phyloP scores from a whole-genome alignment of 2,113 vertebrate genomes.

The Pangasianodon gigas region DNA sequence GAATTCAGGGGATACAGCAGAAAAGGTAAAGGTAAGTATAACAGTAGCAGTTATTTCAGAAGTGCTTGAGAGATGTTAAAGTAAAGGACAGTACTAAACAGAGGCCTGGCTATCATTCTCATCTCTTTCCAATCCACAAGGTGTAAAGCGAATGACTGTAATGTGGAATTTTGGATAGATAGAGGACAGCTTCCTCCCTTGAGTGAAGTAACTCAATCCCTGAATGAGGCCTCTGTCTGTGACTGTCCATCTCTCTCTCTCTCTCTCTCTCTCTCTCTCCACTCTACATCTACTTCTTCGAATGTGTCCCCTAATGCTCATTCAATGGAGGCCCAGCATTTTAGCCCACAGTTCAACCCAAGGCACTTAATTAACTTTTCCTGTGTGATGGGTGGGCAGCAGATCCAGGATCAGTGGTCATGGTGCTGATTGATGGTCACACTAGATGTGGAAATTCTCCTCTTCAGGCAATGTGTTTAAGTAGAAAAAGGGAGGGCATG shows the following conservation, averaged over 20 bases:
- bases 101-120: not conserved
- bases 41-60: not conserved
- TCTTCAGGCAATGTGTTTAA: conserved; percentile 18
- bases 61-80: not conserved
- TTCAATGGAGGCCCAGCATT: conserved; percentile 41
- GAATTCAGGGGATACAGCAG: not conserved
- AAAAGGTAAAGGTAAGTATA: not conserved
- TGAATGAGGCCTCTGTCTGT: conserved; percentile 29
- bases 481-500: conserved; percentile 1
- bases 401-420: conserved; percentile 43
- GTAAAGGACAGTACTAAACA: not conserved
- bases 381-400: conserved; percentile 23
- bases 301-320: conserved; percentile 31
- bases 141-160: conserved; percentile 30
- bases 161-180: conserved; percentile 34
- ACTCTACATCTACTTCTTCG: conserved; percentile 18
- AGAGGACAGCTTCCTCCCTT: conserved; percentile 10
- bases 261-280: not conserved
- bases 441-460: conserved; percentile 36
- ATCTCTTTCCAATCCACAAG: conserved; percentile 8
- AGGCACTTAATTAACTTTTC: conserved; percentile 38
- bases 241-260: conserved; percentile 29
- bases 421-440: conserved; percentile 42
- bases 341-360: conserved; percentile 36
- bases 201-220: conserved; percentile 33